Evolutionary conservation across 2,113 vertebrate genomes (phyloP).

Genomic region (Petrocephalus microphthalmus): DNA sequence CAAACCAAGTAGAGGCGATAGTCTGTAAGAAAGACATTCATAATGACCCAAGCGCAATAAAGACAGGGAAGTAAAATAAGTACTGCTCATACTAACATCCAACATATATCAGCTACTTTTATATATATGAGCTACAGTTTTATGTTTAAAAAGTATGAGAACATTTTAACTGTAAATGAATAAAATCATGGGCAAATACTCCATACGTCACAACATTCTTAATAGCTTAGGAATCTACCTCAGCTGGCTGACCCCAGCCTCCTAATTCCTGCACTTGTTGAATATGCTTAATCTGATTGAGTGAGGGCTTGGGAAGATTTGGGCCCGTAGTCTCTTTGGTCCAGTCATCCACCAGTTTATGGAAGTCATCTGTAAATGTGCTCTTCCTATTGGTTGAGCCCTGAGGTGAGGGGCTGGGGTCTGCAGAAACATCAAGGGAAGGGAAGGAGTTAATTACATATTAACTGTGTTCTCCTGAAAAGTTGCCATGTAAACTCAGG

Average conservation of each 20-base stretch:
- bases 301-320: constrained; percentile 69
- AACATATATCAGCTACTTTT: neutral
- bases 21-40: constrained; percentile 42
- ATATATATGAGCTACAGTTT: neutral
- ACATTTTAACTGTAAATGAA: neutral
- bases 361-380: constrained; percentile 85
- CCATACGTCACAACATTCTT: neutral
- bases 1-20: constrained; percentile 56
- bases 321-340: constrained; percentile 72
- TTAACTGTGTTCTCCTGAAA: neutral
- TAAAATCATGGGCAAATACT: neutral
- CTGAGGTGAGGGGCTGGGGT: constrained; percentile 54
- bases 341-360: constrained; percentile 86
- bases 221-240: constrained; percentile 56
- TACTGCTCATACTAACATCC: neutral
- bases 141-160: no score
- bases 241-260: constrained; percentile 66
- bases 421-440: constrained; percentile 31
- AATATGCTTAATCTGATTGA: constrained; percentile 85
- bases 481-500: neutral
- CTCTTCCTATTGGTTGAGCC: constrained; percentile 65
- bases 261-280: constrained; percentile 76
- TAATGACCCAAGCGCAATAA: neutral
- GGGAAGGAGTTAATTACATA: neutral
- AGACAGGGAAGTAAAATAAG: neutral